Evolutionary conservation across 2,113 vertebrate genomes (phyloP).

Genomic region (Muscicapa adusta): DNA sequence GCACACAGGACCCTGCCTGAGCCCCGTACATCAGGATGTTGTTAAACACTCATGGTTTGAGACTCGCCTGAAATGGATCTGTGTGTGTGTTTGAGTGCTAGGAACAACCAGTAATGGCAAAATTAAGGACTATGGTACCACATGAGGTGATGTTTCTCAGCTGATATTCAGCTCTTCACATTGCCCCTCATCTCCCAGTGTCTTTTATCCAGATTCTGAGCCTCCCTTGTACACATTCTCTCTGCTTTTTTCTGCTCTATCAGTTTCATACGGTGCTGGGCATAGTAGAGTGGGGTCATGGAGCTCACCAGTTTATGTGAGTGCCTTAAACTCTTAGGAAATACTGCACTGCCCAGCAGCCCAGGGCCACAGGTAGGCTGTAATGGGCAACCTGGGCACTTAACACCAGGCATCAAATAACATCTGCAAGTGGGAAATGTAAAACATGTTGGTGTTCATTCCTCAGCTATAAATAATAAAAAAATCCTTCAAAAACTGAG

Average conservation of each 20-base stretch:
- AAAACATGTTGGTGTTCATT: not conserved
- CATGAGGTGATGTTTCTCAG: not conserved
- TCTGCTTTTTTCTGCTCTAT: not conserved
- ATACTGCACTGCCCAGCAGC: not conserved
- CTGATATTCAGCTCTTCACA: not conserved
- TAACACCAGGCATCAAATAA: not conserved
- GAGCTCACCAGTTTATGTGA: fast-evolving
- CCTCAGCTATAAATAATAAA: not conserved
- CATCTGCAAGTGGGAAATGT: not conserved
- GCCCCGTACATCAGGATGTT: not conserved
- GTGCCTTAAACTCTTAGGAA: not conserved
- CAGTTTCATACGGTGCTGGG: not conserved
- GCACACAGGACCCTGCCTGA: not conserved
- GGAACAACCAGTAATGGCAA: not conserved
- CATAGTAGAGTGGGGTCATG: not conserved
- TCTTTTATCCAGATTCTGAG: not conserved
- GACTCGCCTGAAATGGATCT: not conserved
- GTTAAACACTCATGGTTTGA: not conserved
- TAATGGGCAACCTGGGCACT: not conserved
- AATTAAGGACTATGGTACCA: not conserved
- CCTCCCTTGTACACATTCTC: not conserved
- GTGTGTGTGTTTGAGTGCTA: not conserved
- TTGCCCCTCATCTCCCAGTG: not conserved
- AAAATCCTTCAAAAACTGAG: not conserved
- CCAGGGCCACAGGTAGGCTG: not conserved